Conservation (phyloP, 1,140 invertebrate genomes). For the Danaus melanippus region DNA sequence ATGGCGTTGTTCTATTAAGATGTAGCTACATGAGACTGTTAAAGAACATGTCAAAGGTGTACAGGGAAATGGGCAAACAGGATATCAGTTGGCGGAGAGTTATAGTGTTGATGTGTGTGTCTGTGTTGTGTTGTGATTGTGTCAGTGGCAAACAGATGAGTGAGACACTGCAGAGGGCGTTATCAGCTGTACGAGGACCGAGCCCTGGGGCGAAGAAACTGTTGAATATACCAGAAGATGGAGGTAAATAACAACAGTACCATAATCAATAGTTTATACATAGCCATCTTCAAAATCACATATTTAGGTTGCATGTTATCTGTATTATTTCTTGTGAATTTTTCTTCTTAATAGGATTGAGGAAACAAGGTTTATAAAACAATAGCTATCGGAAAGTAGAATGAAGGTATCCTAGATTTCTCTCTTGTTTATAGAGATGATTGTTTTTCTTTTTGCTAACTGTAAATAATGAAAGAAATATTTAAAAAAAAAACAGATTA, state of each 20-base stretch:
- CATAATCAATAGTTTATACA: too few relatives aligned
- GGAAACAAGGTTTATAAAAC: too few relatives aligned
- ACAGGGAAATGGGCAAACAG: constrained; percentile 38
- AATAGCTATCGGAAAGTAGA: too few relatives aligned
- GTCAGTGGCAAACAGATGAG: constrained; percentile 63
- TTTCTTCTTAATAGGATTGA: too few relatives aligned
- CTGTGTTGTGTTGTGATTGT: constrained; percentile 43
- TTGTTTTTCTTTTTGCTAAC: too few relatives aligned
- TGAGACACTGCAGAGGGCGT: constrained; percentile 68
- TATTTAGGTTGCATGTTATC: too few relatives aligned
- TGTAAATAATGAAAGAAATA: too few relatives aligned
- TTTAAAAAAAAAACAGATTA: too few relatives aligned
- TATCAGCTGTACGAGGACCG: constrained; percentile 65
- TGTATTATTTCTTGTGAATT: too few relatives aligned
- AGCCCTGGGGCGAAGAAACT: constrained; percentile 71
- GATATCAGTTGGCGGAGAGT: constrained; percentile 49
- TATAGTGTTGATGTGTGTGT: constrained; percentile 38
- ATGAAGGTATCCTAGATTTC: too few relatives aligned
- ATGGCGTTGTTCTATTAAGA: constrained; percentile 27
- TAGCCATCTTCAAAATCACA: too few relatives aligned
- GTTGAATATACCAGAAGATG: constrained; percentile 71
- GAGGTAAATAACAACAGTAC: constrained; percentile 43
- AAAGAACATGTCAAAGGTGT: constrained; percentile 13
- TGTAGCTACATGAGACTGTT: constrained; percentile 10
- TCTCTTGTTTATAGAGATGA: too few relatives aligned